Conservation (phyloP, 2,113 vertebrate species). For the Podocnemis expansa region DNA sequence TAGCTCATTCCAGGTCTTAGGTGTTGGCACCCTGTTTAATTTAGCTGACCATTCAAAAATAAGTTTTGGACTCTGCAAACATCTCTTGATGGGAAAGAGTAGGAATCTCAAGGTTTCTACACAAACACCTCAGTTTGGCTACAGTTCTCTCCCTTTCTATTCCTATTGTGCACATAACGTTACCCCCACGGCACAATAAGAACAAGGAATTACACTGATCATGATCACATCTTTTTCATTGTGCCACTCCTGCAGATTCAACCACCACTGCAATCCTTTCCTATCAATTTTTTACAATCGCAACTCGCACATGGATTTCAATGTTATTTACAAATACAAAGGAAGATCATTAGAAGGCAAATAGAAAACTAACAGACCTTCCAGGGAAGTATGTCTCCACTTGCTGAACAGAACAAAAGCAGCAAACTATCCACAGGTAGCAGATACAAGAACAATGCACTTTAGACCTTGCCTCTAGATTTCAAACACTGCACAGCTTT, state of each 20-base stretch:
- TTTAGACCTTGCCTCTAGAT: not conserved
- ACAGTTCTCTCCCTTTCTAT: not conserved
- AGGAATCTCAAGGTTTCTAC: not conserved
- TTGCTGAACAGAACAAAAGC: not conserved
- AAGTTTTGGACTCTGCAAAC: not conserved
- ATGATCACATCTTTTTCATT: not conserved
- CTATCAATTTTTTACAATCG: not conserved
- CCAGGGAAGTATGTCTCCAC: not conserved
- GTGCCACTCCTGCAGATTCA: not conserved
- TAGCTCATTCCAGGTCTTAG: not conserved
- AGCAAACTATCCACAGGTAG: not conserved
- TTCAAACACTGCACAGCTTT: not conserved
- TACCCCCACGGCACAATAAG: not conserved
- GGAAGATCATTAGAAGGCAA: not conserved
- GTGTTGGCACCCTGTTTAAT: not conserved
- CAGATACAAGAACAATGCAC: not conserved
- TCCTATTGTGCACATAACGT: not conserved
- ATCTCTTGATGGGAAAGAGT: not conserved
- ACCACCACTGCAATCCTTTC: not conserved
- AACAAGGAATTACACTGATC: not conserved
- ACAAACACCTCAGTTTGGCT: not conserved
- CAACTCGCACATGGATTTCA: not conserved
- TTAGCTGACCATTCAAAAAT: not conserved
- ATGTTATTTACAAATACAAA: slow-evolving; percentile 1
- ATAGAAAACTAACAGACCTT: not conserved